Conservation (phyloP, 1,140 invertebrate species). For the Rhopalosiphum maidis region DNA sequence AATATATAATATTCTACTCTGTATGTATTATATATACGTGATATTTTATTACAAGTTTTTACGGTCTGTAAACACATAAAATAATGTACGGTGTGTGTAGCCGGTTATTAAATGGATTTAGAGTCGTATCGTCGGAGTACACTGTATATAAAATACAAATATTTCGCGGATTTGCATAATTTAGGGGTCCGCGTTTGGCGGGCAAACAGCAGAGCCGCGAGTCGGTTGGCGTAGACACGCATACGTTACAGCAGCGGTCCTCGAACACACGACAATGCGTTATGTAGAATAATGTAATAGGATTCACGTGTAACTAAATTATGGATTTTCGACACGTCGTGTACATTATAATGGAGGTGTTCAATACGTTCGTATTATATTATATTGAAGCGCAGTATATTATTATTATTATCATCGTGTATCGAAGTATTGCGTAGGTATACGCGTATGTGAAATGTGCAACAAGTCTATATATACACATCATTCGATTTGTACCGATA, state of each 20-base stretch:
- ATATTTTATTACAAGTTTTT: slow-evolving; percentile 37
- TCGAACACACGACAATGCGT: not conserved
- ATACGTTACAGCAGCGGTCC: not conserved
- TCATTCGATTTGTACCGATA: not conserved
- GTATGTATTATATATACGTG: not conserved
- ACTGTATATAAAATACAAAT: slow-evolving; percentile 6
- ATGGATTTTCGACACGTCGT: slow-evolving; percentile 15
- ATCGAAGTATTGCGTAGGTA: not conserved
- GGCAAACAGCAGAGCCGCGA: slow-evolving; percentile 14
- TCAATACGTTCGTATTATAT: not conserved
- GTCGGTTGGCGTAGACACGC: not conserved
- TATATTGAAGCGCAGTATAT: not conserved
- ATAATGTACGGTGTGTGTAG: not conserved
- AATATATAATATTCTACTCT: not conserved
- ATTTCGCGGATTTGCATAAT: slow-evolving; percentile 31
- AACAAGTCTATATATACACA: not conserved
- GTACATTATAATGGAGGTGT: not conserved
- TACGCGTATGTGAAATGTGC: not conserved
- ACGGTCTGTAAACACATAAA: slow-evolving; percentile 26
- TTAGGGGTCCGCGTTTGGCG: slow-evolving; percentile 31
- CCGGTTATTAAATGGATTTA: slow-evolving; percentile 15
- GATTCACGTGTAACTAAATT: slow-evolving; percentile 24
- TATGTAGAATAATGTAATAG: not conserved
- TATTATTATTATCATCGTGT: not conserved
- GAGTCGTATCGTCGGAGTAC: not conserved